Base-by-base conservation (phyloP, 2,113 vertebrate species). In the Fukomys damarensis region DNA sequence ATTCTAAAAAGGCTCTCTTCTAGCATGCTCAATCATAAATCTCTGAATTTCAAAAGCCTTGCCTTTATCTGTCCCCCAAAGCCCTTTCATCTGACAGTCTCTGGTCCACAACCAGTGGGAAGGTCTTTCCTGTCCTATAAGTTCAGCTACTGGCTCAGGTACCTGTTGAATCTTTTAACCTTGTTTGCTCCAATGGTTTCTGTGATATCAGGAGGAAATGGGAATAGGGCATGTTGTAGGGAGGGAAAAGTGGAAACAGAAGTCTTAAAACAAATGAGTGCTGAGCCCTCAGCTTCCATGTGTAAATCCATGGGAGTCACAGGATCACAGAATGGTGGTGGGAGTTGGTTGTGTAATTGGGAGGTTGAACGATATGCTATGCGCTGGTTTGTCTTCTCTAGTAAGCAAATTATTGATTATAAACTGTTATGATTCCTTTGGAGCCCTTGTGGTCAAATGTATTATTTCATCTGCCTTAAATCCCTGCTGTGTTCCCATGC, bases 401-500 rank as follows among this genome's bases (percentile, higher is more conserved):
- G 94, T 94, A 98, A 97, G 94, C 98, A 98, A 98, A 98, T 97
- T 97, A 98, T 97, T 98, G 97, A 98, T 95, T 96, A 98, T 98
- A 98, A 98, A 98, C 85, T 93, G 38, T 84, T 98, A 98, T 97
- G 98, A 97, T 97, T 98, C 88, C 94, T 98, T 98, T 89, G 66
- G 96, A 98, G 97, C 93, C 97, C 94, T 96, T 98, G 98, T 97
- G 97, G 98, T 97, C 98, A 98, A 97, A 96, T 70, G 74, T 96
- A 96, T 97, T 97, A 98, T 97, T 97, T 86, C 88, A 96, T 95
- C 94, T 97, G 86, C 56, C 94, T 97, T 96, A 96, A 97, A 98
- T 88, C 22, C 68, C 93, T 54, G 92, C 96, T 98, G 88, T 98
- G 63, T 98, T 98, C 98, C 98, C 83, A 89, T 97, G 98, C 98